Percentiles rank a stretch among this genome's conserved stretches.
These are phyloP conservation scores for Varanus komodoensis DNA, from an alignment of 2,113 vertebrate genomes.

Conservation along the genomic window DNA sequence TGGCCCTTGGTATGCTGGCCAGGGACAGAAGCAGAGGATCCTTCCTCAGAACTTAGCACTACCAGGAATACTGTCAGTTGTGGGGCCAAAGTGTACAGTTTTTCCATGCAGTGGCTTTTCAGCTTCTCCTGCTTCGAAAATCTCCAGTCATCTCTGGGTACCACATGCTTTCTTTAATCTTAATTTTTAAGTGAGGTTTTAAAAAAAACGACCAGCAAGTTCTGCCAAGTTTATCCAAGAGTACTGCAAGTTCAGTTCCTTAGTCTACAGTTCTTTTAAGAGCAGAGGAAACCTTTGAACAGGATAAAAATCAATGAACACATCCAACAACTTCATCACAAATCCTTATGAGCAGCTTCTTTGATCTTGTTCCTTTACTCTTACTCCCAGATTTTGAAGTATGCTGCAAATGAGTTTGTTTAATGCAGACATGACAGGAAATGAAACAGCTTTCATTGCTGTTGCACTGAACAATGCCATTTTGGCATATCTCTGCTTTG, in stretches of 20 bases:
- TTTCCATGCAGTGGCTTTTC: background rate
- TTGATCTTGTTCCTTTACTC: background rate
- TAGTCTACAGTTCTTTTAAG: background rate
- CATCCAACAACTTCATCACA: background rate
- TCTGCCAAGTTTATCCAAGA: background rate
- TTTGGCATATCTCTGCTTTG: background rate
- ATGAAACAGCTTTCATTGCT: background rate
- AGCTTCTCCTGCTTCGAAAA: background rate
- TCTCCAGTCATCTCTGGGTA: background rate
- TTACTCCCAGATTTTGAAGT: background rate
- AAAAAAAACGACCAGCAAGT: background rate
- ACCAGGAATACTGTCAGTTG: background rate
- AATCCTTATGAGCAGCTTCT: background rate
- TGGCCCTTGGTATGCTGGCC: background rate
- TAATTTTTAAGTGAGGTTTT: constrained; percentile 16
- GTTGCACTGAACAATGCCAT: background rate
- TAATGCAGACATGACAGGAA: background rate
- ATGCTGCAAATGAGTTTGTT: background rate
- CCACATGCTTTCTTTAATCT: constrained; percentile 2
- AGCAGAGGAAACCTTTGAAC: background rate
- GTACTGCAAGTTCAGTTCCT: background rate
- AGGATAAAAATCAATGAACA: background rate
- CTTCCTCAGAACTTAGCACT: background rate
- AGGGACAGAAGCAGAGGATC: background rate
- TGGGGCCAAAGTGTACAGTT: background rate